Evolutionary conservation across 2,113 vertebrate genomes (phyloP), one percentile per base, ranked within the genome.

Genomic region (Hypocryptadius cinnamomeus): DNA sequence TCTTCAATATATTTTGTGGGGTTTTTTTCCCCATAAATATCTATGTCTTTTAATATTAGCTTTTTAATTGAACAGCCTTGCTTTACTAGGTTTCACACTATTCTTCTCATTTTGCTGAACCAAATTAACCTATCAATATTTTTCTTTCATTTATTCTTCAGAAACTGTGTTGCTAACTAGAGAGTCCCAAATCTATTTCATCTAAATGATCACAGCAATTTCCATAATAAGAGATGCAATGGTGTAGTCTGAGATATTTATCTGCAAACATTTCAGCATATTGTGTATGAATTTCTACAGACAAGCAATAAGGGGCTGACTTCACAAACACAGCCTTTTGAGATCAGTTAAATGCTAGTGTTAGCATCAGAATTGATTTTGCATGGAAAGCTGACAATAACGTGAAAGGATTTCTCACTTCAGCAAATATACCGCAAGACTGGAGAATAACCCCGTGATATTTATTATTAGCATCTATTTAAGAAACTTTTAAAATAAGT

Each of bases 291-390:
- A 72, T 95, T 91, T 87, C 59, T 76, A 74, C 44, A 72, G 77
- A 90, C 48, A 83, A 94, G 51, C 57, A 92, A 84, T 66, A 60
- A 76, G 39, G 60, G 48, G 77, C n/a, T 94, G 93, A 76, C 80
- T 95, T 90, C 68, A 89, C 57, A 87, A 86, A 71, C 56, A 89
- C 85, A 80, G 85, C 69, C 59, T 92, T 96, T 79, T 61, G 89
- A 93, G 73, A 77, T 79, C 37, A 94, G 33, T 74, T 91, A 53
- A 90, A 79, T 73, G 65, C 51, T 30, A n/a, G 45, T 81, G 44
- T 81, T 96, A 61, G 76, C 74, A 86, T 45, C 71, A 79, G 40
- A 87, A 95, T 87, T 87, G 93, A 92, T 95, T 96, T 91, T 95
- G 66, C 47, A 60, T 74, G 57, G 48, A 84, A 96, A 95, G 77